Evolutionary conservation across 2,888 invertebrate species (phyloP).

Genomic region (Argyresthia albistria): DNA sequence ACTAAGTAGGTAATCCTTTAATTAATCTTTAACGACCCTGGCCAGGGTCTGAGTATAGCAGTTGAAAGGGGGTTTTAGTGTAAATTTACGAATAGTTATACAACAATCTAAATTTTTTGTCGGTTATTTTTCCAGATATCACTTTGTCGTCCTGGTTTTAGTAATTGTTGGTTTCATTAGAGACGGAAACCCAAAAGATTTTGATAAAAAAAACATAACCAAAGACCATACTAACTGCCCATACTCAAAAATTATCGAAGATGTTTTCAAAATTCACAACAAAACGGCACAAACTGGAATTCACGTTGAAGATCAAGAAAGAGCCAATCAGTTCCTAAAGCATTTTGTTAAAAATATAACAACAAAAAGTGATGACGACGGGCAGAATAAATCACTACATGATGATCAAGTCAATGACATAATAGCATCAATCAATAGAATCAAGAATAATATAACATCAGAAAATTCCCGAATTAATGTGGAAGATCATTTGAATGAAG

Average conservation of each 20-base stretch:
- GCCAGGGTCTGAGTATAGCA: too few relatives aligned
- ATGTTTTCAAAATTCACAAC: slow-evolving; percentile 50
- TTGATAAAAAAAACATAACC: neutral
- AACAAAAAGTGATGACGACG: slow-evolving; percentile 13
- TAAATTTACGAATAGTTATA: too few relatives aligned
- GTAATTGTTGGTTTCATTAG: neutral
- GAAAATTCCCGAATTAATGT: slow-evolving; percentile 17
- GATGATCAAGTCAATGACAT: slow-evolving; percentile 53
- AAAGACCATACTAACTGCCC: slow-evolving; percentile 30
- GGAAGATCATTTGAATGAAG: slow-evolving; percentile 41
- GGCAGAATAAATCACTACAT: slow-evolving; percentile 28
- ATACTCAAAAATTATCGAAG: slow-evolving; percentile 54
- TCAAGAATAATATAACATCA: slow-evolving; percentile 46
- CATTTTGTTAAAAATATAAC: slow-evolving; percentile 66
- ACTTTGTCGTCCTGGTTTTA: neutral
- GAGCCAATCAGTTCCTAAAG: slow-evolving; percentile 69
- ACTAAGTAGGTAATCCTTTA: too few relatives aligned
- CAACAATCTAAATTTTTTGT: too few relatives aligned
- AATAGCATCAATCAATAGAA: slow-evolving; percentile 56
- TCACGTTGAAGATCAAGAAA: slow-evolving; percentile 41
- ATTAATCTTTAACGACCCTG: too few relatives aligned
- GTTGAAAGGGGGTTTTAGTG: too few relatives aligned
- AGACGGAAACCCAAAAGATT: neutral
- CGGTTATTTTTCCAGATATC: neutral
- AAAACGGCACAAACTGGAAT: slow-evolving; percentile 26